Evolutionary conservation across 2,888 invertebrate species (phyloP).

Genomic region (Volucella inflata): DNA sequence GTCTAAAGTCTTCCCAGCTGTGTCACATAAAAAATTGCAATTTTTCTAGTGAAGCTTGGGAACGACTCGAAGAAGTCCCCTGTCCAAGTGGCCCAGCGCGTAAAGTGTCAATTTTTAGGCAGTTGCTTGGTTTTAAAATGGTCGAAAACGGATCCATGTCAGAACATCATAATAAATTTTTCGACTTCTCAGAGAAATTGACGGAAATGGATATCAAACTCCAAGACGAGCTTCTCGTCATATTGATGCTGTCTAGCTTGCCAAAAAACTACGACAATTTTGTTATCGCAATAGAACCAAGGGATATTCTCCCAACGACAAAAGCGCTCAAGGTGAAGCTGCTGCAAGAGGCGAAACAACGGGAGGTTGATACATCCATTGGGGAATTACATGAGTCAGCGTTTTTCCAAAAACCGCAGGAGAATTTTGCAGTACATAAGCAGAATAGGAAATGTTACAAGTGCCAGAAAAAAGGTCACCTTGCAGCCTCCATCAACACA

Average conservation of each 20-base stretch:
- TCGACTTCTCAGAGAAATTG: constrained; percentile 53
- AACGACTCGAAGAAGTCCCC: constrained; percentile 51
- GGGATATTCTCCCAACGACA: constrained; percentile 52
- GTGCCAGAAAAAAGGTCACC: constrained; percentile 34
- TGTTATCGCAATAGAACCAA: constrained; percentile 60
- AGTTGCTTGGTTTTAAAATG: constrained; percentile 48
- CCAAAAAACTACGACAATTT: constrained; percentile 48
- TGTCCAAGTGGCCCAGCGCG: constrained; percentile 54
- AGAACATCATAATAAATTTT: constrained; percentile 56
- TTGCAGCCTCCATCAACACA: constrained; percentile 9
- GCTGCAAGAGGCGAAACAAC: constrained; percentile 19
- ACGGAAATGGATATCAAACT: constrained; percentile 44
- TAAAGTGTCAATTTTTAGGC: constrained; percentile 48
- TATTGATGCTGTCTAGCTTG: constrained; percentile 41
- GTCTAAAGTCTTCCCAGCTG: constrained; percentile 58
- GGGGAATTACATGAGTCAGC: constrained; percentile 24
- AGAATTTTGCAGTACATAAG: constrained; percentile 13
- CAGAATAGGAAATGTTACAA: constrained; percentile 34
- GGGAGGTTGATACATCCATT: constrained; percentile 9
- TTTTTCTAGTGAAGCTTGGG: constrained; percentile 50
- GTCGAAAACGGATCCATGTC: constrained; percentile 32
- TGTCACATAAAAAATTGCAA: constrained; percentile 55
- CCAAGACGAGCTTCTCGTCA: constrained; percentile 39
- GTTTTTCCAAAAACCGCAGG: constrained; percentile 32
- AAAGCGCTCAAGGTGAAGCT: constrained; percentile 18